Evolutionary conservation across 2,888 invertebrate species (phyloP).

Genomic region (Ditylenchus weischeri): DNA sequence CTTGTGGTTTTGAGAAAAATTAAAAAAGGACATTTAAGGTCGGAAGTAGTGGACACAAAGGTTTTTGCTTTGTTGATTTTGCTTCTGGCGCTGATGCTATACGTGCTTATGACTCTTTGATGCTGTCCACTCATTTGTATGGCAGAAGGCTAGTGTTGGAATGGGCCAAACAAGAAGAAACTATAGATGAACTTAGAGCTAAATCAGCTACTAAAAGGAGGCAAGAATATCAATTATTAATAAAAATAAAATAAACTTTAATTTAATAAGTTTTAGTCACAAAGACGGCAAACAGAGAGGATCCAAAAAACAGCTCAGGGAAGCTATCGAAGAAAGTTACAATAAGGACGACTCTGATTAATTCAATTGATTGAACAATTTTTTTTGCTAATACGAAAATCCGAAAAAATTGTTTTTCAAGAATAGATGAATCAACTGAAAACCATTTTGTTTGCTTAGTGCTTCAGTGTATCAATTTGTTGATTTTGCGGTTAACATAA

Average conservation of each 20-base stretch:
- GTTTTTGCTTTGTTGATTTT: constrained; percentile 94
- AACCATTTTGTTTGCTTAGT: too few species aligned
- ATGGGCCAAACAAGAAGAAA: constrained; percentile 78
- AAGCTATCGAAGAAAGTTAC: not conserved
- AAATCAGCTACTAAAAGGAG: constrained; percentile 47
- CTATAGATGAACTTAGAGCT: constrained; percentile 73
- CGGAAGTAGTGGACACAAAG: constrained; percentile 70
- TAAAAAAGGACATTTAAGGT: constrained; percentile 20
- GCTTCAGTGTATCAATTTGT: too few species aligned
- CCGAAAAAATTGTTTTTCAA: too few species aligned
- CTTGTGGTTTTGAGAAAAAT: not conserved
- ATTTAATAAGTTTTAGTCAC: not conserved
- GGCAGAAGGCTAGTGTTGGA: constrained; percentile 89
- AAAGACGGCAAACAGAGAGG: not conserved
- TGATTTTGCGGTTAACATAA: too few species aligned
- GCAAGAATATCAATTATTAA: constrained; percentile 23
- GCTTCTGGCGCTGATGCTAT: constrained; percentile 83
- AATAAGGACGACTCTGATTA: not conserved
- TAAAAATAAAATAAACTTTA: too few species aligned
- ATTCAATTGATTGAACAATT: too few species aligned
- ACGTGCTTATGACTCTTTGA: constrained; percentile 75
- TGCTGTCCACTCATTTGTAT: constrained; percentile 94
- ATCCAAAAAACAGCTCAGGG: not conserved
- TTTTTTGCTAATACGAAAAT: too few species aligned
- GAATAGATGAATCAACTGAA: too few species aligned